phyloP scores from a whole-genome alignment of 2,888 invertebrate species.

The Aethes cnicana region DNA sequence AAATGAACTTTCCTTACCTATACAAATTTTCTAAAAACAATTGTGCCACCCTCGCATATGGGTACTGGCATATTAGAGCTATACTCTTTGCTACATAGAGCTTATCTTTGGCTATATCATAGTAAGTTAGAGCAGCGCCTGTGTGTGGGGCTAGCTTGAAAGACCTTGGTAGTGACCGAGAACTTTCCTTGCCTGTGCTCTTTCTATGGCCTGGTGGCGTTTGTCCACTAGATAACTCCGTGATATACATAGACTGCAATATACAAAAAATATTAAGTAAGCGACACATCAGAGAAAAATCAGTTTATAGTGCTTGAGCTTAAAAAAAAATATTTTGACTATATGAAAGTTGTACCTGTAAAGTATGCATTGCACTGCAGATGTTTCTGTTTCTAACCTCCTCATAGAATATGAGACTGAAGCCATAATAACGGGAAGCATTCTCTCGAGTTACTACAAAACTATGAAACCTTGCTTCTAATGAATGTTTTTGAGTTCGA shows the following conservation, averaged over 20 bases:
- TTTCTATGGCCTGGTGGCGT: conserved; percentile 84
- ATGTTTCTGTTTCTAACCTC: conserved; percentile 96
- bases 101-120: conserved; percentile 96
- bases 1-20: conserved; percentile 87
- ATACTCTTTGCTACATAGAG: conserved; percentile 98
- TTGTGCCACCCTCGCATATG: conserved; percentile 93
- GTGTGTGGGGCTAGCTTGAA: conserved; percentile 92
- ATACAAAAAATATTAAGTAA: conserved; percentile 7
- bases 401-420: conserved; percentile 97
- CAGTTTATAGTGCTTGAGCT: too few species aligned
- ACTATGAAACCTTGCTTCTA: conserved; percentile 95
- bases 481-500: conserved; percentile 94
- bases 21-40: conserved; percentile 93
- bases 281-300: neutral
- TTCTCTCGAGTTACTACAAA: conserved; percentile 98
- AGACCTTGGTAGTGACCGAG: conserved; percentile 93
- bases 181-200: conserved; percentile 85
- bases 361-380: conserved; percentile 96
- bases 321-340: too few species aligned
- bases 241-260: conserved; percentile 92
- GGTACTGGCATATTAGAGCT: conserved; percentile 94
- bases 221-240: conserved; percentile 92
- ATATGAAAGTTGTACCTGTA: conserved; percentile 92
- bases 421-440: conserved; percentile 96
- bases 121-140: conserved; percentile 91